Evolutionary conservation across 2,797 vertebrate genomes (phyloP).

Genomic region (Gila robusta): DNA sequence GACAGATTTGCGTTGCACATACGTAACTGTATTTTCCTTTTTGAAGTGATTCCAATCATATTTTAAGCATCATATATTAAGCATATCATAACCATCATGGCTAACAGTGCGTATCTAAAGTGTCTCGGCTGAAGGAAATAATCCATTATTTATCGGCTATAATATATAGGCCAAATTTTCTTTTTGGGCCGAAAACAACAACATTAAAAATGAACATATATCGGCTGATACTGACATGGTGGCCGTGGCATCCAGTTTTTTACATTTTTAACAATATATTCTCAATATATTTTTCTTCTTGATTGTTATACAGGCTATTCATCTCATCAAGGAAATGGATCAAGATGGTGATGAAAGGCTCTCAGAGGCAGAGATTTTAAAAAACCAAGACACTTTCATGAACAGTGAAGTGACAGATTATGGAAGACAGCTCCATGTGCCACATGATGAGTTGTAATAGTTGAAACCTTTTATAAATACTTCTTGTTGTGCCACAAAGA

Average conservation of each 20-base stretch:
- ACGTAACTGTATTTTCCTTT: too few species aligned
- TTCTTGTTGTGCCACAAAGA: not conserved
- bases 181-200: too few species aligned
- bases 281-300: not conserved
- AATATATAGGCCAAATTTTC: too few species aligned
- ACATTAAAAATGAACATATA: too few species aligned
- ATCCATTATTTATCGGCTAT: too few species aligned
- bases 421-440: constrained; percentile 89
- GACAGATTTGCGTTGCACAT: too few species aligned
- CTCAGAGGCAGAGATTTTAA: constrained; percentile 88
- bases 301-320: constrained; percentile 83
- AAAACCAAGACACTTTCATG: constrained; percentile 91
- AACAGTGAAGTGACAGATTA: constrained; percentile 98
- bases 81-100: too few species aligned
- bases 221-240: too few species aligned
- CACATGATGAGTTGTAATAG: constrained; percentile 90
- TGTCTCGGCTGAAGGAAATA: too few species aligned
- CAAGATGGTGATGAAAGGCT: constrained; percentile 86
- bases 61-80: too few species aligned
- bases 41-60: too few species aligned
- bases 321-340: constrained; percentile 95
- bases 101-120: too few species aligned
- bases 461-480: not conserved
- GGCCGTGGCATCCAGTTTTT: not conserved
- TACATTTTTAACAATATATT: not conserved